Evolutionary conservation across 2,113 vertebrate genomes (phyloP), one percentile per base, ranked within the genome.

Genomic region (Notarius quadriscutis): DNA sequence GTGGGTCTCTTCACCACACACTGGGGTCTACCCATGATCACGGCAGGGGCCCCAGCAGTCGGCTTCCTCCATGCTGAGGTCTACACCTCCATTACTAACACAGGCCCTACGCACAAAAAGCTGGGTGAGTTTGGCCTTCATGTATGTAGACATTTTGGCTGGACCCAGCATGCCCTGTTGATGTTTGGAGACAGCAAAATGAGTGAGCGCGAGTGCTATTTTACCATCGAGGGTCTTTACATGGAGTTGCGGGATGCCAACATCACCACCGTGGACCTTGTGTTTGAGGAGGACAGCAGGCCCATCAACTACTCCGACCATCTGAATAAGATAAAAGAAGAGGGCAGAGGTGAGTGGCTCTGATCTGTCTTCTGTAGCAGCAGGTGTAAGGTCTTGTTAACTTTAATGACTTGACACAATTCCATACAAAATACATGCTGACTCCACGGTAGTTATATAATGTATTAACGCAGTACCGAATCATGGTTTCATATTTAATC

Each of bases 1-100:
- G 97, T 98, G 1, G 97, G 95, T 0, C 95, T 96, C 0, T 97
- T 97, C 92, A 95, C 97, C 0, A 93, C 94, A n/a, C 97, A 98
- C 90, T 98, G 98, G 98, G 93, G 91, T 0, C 92, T 99, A 0
- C 98, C 98, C 0, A 94, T 98, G 91, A 93, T 99, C 15, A 99
- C 98, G 0, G 98, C 97, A 0, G 98, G 97, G 0, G 97, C 97
- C 0, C 93, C 97, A 0, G 98, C 98, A 0, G 90, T 95, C 22
- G 98, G 96, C 6, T 98, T 99, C 80, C 84, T 90, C 22, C 87
- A n/a, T 4, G 90, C 15, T 0, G 91, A 89, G 0, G 90, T 94
- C 4, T 97, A 93, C 90, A 92, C 94, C 0, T 93, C 96, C 72
- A 95, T 96, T 91, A 98, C 98, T 30, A 97, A 98, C 81, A 93